Evolutionary conservation across 1,140 invertebrate species (phyloP), one percentile per base, ranked within the genome.

Genomic region (Ooceraea biroi): DNA sequence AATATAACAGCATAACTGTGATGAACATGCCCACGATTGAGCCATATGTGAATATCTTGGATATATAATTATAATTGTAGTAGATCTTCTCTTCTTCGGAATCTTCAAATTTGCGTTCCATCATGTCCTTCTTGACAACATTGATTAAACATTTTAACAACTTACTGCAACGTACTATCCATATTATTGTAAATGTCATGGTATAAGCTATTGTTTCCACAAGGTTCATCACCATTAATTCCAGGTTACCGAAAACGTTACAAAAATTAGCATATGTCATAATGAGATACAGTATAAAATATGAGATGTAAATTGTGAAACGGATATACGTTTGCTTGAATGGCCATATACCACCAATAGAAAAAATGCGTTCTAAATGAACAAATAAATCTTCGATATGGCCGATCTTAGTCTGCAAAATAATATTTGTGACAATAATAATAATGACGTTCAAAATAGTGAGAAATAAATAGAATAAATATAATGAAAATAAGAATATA

Each of bases 271-370:
- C 48, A 36, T 84, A 90, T 5, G 88, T 66, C 82, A 87, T 88
- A n/a, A 48, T 17, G 11, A 90, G 66, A 41, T 89, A 84, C 30
- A 87, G 25, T 0, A 48, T 19, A 1, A 72, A 72, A 48, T 90
- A 87, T 10, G 74, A 22, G 3, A 83, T 87, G 11, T 85, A 88
- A 44, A 90, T 65, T n/a, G 72, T 52, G 0, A 88, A 88, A 17
- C 88, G 80, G 7, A 88, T 8, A 17, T 90, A 87, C 3, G 84
- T 84, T 1, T 46, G 48, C 17, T 90, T 72, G 11, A 82, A 60
- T 1, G 89, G 88, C 89, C 89, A 90, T 55, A 86, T 83, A 5
- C 89, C 89, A 14, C 72, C 88, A 27, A 89, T 55, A 25, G 71
- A 84, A 7, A 89, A 86, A n/a, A 89, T 87, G 14, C 68, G 57